These are phyloP conservation scores for Aplochiton taeniatus DNA, from an alignment of 2,797 vertebrate species.

Conservation along the genomic window DNA sequence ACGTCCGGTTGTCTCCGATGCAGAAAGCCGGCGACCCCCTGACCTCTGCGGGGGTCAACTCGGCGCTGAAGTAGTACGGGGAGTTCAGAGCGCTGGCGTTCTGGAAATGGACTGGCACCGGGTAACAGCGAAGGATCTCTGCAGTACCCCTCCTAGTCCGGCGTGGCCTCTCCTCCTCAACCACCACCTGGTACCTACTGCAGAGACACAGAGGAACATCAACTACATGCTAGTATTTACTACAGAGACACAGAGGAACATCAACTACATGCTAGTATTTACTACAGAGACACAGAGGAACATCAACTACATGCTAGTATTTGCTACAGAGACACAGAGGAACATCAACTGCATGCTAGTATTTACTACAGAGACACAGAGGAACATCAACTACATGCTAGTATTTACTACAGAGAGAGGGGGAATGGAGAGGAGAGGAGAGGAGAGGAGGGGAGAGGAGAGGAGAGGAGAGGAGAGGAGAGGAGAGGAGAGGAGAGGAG, in stretches of 20 bases:
- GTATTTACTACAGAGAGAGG: conserved; percentile 8
- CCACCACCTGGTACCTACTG: conserved; percentile 65
- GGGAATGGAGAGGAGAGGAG: background rate
- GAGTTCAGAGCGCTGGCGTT: conserved; percentile 85
- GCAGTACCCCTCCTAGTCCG: conserved; percentile 84
- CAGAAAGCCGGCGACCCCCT: conserved; percentile 79
- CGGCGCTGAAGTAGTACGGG: conserved; percentile 90
- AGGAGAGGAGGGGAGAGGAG: conserved; percentile 35
- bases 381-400: background rate
- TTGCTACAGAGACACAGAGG: background rate
- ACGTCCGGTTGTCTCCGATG: conserved; percentile 83
- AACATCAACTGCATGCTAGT: conserved; percentile 2
- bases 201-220: conserved; percentile 3
- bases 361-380: background rate
- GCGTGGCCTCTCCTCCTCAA: conserved; percentile 91
- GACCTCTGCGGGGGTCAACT: conserved; percentile 83
- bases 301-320: background rate
- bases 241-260: conserved; percentile 9
- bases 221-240: background rate
- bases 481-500: background rate
- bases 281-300: background rate
- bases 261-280: background rate
- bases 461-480: background rate
- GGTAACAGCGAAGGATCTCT: conserved; percentile 91
- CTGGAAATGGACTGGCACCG: conserved; percentile 90